phyloP scores from a whole-genome alignment of 37 sponge, comb jelly and placozoan species.

The Amphimedon queenslandica region DNA sequence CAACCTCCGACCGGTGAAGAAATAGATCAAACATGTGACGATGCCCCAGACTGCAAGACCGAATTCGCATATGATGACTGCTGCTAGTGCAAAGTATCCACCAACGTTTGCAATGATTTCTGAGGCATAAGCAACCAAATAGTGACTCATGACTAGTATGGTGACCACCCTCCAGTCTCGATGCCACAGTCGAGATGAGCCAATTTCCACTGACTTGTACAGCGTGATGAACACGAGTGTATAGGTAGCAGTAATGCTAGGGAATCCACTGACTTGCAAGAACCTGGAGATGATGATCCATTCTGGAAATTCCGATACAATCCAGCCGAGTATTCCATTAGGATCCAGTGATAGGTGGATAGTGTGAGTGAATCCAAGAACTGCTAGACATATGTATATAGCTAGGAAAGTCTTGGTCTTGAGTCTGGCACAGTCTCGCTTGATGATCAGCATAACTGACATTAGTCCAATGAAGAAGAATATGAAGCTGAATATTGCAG shows the following conservation, averaged over 20 bases:
- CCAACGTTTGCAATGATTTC: conserved; percentile 15
- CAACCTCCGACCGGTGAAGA: conserved; percentile 25
- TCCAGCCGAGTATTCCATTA: conserved; percentile 19
- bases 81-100: conserved; percentile 18
- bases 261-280: conserved; percentile 33
- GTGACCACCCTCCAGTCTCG: conserved; percentile 18
- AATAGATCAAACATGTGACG: conserved; percentile 16
- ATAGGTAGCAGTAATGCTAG: conserved; percentile 47
- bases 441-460: conserved; percentile 14
- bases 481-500: not conserved
- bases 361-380: conserved; percentile 40
- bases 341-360: conserved; percentile 15
- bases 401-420: conserved; percentile 36
- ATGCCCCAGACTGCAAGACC: conserved; percentile 47
- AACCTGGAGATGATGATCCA: conserved; percentile 38
- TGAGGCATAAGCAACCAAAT: conserved; percentile 26
- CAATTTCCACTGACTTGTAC: conserved; percentile 5
- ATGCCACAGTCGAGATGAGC: conserved; percentile 20
- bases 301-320: not conserved
- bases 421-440: conserved; percentile 24
- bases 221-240: conserved; percentile 47
- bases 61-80: conserved; percentile 23
- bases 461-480: conserved; percentile 18
- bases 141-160: conserved; percentile 19
- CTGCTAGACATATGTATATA: conserved; percentile 21